phyloP scores from a whole-genome alignment of 2,797 vertebrate genomes.

The Pitangus sulphuratus region DNA sequence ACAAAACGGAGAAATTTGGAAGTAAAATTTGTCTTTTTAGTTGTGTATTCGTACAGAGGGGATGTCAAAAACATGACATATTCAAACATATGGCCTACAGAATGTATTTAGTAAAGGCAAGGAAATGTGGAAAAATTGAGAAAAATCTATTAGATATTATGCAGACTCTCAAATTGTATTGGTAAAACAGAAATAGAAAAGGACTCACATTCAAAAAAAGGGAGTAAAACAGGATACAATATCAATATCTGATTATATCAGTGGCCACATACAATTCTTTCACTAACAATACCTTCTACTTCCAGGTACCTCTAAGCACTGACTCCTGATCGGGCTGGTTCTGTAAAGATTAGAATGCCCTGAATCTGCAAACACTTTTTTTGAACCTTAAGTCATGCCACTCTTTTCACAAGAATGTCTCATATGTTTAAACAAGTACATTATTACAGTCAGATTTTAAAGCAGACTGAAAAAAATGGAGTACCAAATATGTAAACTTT shows the following conservation, averaged over 20 bases:
- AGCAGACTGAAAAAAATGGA: not conserved
- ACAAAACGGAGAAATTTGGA: not conserved
- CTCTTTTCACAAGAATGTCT: not conserved
- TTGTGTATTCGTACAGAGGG: not conserved
- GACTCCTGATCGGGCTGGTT: not conserved
- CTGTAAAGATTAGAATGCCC: not conserved
- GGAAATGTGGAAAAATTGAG: not conserved
- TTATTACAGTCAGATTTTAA: not conserved
- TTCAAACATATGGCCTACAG: not conserved
- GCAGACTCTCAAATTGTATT: not conserved
- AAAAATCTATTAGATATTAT: not conserved
- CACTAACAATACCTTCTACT: not conserved
- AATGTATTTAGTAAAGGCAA: not conserved
- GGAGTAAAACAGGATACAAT: not conserved
- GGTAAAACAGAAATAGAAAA: not conserved
- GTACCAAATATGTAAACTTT: not conserved
- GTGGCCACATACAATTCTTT: not conserved
- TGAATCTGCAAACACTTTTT: not conserved
- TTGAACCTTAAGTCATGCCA: not conserved
- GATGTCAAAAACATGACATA: not conserved
- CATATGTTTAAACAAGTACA: not conserved
- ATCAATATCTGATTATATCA: not conserved
- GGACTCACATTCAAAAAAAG: not conserved
- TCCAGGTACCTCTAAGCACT: not conserved
- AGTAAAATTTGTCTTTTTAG: not conserved